These are phyloP conservation scores for Cepaea hortensis DNA, from an alignment of 2,888 invertebrate species.

Conservation along the genomic window DNA sequence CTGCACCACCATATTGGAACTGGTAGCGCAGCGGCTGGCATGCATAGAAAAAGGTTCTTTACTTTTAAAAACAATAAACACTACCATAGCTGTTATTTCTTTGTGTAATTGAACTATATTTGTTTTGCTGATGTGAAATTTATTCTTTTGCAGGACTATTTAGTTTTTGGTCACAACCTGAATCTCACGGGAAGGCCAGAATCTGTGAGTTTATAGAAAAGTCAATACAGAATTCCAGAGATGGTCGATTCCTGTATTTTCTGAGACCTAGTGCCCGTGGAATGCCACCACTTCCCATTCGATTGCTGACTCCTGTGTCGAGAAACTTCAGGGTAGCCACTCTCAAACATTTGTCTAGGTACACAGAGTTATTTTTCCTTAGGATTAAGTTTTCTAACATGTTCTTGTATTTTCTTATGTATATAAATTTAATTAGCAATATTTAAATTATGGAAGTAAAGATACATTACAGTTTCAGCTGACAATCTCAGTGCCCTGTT, in stretches of 20 bases:
- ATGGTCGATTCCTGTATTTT: constrained; percentile 85
- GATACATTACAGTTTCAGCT: too few species aligned
- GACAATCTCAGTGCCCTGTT: too few species aligned
- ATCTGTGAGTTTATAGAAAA: constrained; percentile 85
- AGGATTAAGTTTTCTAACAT: not conserved
- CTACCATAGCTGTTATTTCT: not conserved
- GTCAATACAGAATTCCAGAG: constrained; percentile 83
- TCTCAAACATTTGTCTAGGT: constrained; percentile 82
- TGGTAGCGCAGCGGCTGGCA: too few species aligned
- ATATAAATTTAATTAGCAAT: not conserved
- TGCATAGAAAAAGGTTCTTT: too few species aligned
- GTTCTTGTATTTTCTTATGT: not conserved
- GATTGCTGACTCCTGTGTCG: constrained; percentile 85
- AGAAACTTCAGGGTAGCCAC: constrained; percentile 83
- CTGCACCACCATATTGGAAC: too few species aligned
- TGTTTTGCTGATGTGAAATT: not conserved
- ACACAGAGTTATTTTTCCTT: not conserved
- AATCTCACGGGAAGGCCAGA: constrained; percentile 76
- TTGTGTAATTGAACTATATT: not conserved
- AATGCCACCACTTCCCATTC: constrained; percentile 84
- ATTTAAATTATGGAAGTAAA: too few species aligned
- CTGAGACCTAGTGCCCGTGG: constrained; percentile 83
- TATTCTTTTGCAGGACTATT: constrained; percentile 84
- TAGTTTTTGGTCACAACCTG: constrained; percentile 76
- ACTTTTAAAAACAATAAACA: too few species aligned